Conservation (phyloP, 2,888 invertebrate species). For the Tetropium fuscum region DNA sequence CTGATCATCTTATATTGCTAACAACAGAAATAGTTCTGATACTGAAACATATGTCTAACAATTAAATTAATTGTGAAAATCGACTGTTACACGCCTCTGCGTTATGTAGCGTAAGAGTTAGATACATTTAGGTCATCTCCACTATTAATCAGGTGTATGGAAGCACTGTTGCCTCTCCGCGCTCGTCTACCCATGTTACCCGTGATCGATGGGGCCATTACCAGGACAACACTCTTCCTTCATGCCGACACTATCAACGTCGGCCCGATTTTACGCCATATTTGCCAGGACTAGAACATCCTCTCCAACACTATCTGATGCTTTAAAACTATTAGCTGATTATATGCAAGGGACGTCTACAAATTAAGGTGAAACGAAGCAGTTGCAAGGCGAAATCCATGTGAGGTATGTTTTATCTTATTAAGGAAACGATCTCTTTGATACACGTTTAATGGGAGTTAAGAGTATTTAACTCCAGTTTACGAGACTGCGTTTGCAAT, state of each 20-base stretch:
- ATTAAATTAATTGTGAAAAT: no score
- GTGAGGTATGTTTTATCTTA: constrained; percentile 7
- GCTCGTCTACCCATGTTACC: constrained; percentile 52
- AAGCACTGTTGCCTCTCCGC: constrained; percentile 43
- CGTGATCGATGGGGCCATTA: constrained; percentile 57
- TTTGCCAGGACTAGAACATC: constrained; percentile 34
- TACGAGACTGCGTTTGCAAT: no score
- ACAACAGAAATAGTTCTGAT: no score
- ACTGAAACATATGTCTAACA: no score
- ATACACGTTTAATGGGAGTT: not conserved
- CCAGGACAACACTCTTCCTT: constrained; percentile 50
- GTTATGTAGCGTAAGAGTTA: constrained; percentile 20
- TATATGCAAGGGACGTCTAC: constrained; percentile 48
- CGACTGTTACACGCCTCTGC: no score
- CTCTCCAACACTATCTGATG: constrained; percentile 38
- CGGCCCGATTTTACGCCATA: constrained; percentile 45
- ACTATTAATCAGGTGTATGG: constrained; percentile 51
- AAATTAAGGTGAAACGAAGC: constrained; percentile 35
- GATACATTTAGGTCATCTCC: constrained; percentile 49
- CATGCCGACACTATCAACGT: constrained; percentile 53
- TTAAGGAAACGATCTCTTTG: constrained; percentile 4
- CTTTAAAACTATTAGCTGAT: constrained; percentile 47
- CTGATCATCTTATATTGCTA: no score
- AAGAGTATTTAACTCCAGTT: not conserved
- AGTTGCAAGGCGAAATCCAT: constrained; percentile 1